phyloP scores from a whole-genome alignment of 1,140 invertebrate species.

The Daktulosphaira vitifoliae region DNA sequence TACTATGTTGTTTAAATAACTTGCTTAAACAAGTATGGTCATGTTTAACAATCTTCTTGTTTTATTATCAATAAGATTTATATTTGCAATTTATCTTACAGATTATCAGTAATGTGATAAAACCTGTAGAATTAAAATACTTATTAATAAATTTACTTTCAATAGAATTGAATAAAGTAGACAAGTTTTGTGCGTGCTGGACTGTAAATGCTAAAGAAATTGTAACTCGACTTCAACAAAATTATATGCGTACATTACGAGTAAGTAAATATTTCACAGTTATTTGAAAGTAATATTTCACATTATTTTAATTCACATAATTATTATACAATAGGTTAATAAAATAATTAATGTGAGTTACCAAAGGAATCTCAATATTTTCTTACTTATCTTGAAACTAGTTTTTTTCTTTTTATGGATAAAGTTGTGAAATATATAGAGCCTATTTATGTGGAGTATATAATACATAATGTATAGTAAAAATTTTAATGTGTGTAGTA shows the following conservation, averaged over 20 bases:
- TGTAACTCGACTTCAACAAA: conserved; percentile 19
- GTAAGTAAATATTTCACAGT: conserved; percentile 8
- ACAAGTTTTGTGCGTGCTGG: conserved; percentile 18
- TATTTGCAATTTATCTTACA: background rate
- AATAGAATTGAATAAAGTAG: background rate
- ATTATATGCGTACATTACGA: background rate
- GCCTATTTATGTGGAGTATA: no score
- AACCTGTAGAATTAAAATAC: conserved; percentile 7
- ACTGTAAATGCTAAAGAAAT: conserved; percentile 12
- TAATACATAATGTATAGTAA: no score
- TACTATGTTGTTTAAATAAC: conserved; percentile 13
- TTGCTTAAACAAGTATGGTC: conserved; percentile 22
- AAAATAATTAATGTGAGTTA: no score
- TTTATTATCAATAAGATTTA: background rate
- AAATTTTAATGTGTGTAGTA: no score
- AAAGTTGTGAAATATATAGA: no score
- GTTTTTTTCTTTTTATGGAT: no score
- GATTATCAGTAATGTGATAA: conserved; percentile 19
- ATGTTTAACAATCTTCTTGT: no score
- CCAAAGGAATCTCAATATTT: no score
- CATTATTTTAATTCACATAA: background rate
- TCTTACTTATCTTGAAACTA: no score
- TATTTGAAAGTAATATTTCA: no score
- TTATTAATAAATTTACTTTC: background rate
- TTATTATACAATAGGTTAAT: background rate